Evolutionary conservation across 2,888 invertebrate species (phyloP).

Genomic region (Plemyria rubiginata): DNA sequence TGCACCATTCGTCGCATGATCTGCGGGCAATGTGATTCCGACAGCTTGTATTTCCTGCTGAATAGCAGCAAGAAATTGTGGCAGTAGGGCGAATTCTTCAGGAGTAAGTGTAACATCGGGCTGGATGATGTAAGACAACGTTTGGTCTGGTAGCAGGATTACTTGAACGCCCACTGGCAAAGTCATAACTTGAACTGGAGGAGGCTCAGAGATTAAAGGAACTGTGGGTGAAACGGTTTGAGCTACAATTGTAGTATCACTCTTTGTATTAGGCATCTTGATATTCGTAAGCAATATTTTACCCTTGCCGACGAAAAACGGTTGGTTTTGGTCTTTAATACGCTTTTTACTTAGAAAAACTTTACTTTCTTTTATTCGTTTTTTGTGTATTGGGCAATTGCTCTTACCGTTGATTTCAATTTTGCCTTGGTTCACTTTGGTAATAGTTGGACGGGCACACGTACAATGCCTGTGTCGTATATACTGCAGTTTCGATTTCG

Average conservation of each 20-base stretch:
- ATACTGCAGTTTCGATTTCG: neutral
- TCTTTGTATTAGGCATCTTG: slow-evolving; percentile 31
- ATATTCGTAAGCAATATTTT: slow-evolving; percentile 71
- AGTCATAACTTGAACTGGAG: slow-evolving; percentile 10
- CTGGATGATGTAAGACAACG: slow-evolving; percentile 35
- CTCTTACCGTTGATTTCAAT: slow-evolving; percentile 46
- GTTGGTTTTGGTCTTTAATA: slow-evolving; percentile 44
- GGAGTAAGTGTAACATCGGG: slow-evolving; percentile 31
- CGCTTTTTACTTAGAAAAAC: slow-evolving; percentile 50
- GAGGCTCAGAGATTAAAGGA: neutral
- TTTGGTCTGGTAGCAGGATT: slow-evolving; percentile 48
- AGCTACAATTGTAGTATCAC: neutral
- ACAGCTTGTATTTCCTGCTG: slow-evolving; percentile 30
- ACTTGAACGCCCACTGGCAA: slow-evolving; percentile 52
- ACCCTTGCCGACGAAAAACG: slow-evolving; percentile 66
- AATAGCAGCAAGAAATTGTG: slow-evolving; percentile 26
- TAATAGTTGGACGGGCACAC: slow-evolving; percentile 30
- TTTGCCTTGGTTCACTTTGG: slow-evolving; percentile 23
- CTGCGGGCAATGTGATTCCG: slow-evolving; percentile 23
- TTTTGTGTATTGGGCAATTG: slow-evolving; percentile 30
- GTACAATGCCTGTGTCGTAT: slow-evolving; percentile 16
- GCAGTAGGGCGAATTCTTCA: slow-evolving; percentile 27
- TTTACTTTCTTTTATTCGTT: slow-evolving; percentile 40
- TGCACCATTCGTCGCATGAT: neutral
- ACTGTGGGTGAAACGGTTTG: neutral